These are phyloP conservation scores for Rhinogobio ventralis DNA, from an alignment of 2,797 vertebrate genomes.

Conservation along the genomic window DNA sequence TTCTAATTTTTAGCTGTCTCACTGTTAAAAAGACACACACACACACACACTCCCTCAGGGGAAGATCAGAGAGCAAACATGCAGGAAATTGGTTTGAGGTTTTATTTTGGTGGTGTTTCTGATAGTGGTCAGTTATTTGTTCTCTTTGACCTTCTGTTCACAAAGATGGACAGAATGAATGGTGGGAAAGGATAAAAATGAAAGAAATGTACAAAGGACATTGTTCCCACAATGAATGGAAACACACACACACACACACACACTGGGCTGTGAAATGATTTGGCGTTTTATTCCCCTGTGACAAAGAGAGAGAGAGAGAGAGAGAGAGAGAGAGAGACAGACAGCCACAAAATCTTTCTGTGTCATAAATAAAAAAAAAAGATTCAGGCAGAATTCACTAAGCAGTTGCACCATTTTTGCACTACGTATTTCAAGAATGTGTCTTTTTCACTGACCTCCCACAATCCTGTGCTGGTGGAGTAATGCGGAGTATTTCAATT, in stretches of 20 bases:
- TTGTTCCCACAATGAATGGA: slow-evolving; percentile 1
- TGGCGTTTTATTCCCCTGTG: slow-evolving; percentile 17
- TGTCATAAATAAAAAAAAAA: slow-evolving; percentile 37
- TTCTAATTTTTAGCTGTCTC: slow-evolving; percentile 20
- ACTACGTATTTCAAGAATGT: slow-evolving; percentile 31
- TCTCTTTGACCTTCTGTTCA: slow-evolving; percentile 36
- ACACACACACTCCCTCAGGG: neutral
- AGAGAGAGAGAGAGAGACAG: neutral
- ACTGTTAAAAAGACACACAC: slow-evolving; percentile 14
- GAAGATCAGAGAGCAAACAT: slow-evolving; percentile 51
- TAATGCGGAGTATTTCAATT: neutral
- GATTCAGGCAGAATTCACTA: neutral
- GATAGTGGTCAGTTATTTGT: slow-evolving; percentile 26
- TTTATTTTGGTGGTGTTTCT: slow-evolving; percentile 43
- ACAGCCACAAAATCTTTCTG: neutral
- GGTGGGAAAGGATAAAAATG: slow-evolving; percentile 6
- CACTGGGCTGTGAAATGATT: slow-evolving; percentile 21
- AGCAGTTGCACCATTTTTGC: slow-evolving; percentile 28
- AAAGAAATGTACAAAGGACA: slow-evolving; percentile 25
- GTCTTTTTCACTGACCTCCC: neutral
- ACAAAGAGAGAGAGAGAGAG: slow-evolving; percentile 7
- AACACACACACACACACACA: neutral
- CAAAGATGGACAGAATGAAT: slow-evolving; percentile 28
- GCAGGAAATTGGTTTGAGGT: slow-evolving; percentile 56
- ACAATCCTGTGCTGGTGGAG: neutral